Percentiles rank a stretch among this genome's conserved stretches.
Conservation (phyloP, 2,888 invertebrate genomes). For the Argynnis bischoffii region DNA sequence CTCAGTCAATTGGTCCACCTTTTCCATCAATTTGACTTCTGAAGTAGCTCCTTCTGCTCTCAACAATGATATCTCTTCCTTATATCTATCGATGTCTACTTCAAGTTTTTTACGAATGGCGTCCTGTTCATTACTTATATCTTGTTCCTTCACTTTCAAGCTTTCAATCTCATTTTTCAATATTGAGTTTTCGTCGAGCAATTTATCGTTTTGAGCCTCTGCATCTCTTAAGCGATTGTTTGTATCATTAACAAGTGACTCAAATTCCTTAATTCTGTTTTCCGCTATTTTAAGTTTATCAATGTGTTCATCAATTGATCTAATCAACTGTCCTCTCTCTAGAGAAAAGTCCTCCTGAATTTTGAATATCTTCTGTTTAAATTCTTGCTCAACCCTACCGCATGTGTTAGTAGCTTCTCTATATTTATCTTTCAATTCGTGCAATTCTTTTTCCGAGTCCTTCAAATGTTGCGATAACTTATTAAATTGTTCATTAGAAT, state of each 20-base stretch:
- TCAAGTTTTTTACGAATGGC: conserved; percentile 66
- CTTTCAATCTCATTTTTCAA: conserved; percentile 70
- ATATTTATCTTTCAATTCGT: conserved; percentile 74
- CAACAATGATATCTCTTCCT: conserved; percentile 68
- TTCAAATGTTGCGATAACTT: conserved; percentile 81
- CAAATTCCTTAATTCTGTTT: conserved; percentile 64
- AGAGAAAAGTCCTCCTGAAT: conserved; percentile 68
- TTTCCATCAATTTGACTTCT: conserved; percentile 74
- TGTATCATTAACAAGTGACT: conserved; percentile 53
- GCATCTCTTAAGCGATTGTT: conserved; percentile 58
- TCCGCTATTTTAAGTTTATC: conserved; percentile 66
- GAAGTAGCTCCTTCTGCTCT: conserved; percentile 73
- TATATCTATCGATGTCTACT: conserved; percentile 73
- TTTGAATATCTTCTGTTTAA: conserved; percentile 74
- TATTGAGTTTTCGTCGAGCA: conserved; percentile 71
- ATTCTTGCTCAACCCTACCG: conserved; percentile 73
- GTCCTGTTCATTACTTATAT: conserved; percentile 64
- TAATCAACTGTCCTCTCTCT: conserved; percentile 65
- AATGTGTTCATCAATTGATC: conserved; percentile 61
- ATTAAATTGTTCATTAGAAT: conserved; percentile 83
- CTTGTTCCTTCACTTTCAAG: conserved; percentile 66
- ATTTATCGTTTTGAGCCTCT: conserved; percentile 62
- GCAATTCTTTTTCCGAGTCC: conserved; percentile 81
- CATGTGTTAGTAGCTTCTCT: conserved; percentile 70
- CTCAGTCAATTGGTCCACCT: conserved; percentile 74